Base-by-base conservation (phyloP, 1,140 invertebrate species). In the Mycetomoellerius zeteki region DNA sequence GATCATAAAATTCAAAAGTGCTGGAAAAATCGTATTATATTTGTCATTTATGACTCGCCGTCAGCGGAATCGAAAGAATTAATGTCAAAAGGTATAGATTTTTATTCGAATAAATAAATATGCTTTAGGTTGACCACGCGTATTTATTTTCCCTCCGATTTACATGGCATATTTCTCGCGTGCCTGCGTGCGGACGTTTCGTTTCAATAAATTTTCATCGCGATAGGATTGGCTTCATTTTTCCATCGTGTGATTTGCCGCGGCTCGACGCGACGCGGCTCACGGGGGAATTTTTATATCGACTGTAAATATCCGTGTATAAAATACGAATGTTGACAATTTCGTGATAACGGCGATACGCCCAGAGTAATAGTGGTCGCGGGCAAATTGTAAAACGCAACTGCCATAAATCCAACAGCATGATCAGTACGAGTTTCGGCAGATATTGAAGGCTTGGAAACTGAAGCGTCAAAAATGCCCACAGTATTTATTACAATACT, bases 141-240 rank as follows among this genome's bases (percentile, higher is more conserved):
- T 84, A 84, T 84, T 84, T 84, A 84, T 84, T 84, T 84, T 84
- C 69, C 80, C 69, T 84, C 37, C 69, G 80, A 84, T 84, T 84
- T 84, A 84, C 80, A 84, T 84, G 80, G 80, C 67, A 84, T 84
- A 84, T 84, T 84, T 84, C 69, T 84, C 80, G 80, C 69, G 80
- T 84, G 80, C 80, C 80, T 84, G 80, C 69, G 54, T 43, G 69
- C 69, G 37, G 85, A 90, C 71, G 89, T 92, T 92, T 86, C 87
- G 89, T 91, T 88, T 88, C 87, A 87, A 89, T 92, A 89, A 92
- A 92, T 93, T 92, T 92, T 87, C 86, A 92, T 92, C 88, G 89
- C 65, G 81, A 89, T 86, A 76, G 78, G 73, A 87, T 86, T 84
- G 89, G 75, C 86, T 92, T 92, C 87, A 90, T 89, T 92, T 89